Percentiles rank a stretch among this genome's conserved stretches.
Conservation (phyloP, 2,113 vertebrate genomes). For the Conger conger region DNA sequence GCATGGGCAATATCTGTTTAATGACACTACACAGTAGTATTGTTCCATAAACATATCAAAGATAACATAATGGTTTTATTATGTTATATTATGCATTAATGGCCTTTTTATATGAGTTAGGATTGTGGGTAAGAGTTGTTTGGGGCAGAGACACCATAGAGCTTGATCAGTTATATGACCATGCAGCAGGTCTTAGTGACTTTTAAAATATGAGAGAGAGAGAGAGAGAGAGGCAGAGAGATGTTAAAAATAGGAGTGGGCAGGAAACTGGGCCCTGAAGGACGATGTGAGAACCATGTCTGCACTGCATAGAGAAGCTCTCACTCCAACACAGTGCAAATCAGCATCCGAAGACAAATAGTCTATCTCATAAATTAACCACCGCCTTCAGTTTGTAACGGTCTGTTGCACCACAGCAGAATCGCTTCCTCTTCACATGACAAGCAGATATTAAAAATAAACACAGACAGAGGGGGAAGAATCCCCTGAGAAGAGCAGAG, state of each 20-base stretch:
- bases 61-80: too few species aligned
- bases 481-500: background rate
- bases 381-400: conserved; percentile 10
- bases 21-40: too few species aligned
- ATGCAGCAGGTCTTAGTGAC: too few species aligned
- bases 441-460: conserved; percentile 8
- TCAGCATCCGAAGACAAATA: conserved; percentile 14
- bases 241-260: conserved; percentile 22
- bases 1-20: too few species aligned
- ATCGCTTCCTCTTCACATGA: conserved; percentile 28
- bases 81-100: too few species aligned
- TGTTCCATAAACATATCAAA: too few species aligned
- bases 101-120: too few species aligned
- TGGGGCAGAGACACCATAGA: too few species aligned
- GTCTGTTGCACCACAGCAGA: conserved; percentile 29
- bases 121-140: background rate
- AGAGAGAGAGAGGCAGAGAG: background rate
- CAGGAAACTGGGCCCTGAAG: conserved; percentile 22
- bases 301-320: background rate
- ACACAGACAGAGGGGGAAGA: background rate
- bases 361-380: conserved; percentile 13
- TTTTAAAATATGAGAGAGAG: too few species aligned
- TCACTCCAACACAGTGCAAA: conserved; percentile 17
- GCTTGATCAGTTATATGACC: too few species aligned
- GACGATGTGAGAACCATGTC: conserved; percentile 2